Base-by-base conservation (phyloP, 2,113 vertebrate genomes). In the Urocitellus parryii region DNA sequence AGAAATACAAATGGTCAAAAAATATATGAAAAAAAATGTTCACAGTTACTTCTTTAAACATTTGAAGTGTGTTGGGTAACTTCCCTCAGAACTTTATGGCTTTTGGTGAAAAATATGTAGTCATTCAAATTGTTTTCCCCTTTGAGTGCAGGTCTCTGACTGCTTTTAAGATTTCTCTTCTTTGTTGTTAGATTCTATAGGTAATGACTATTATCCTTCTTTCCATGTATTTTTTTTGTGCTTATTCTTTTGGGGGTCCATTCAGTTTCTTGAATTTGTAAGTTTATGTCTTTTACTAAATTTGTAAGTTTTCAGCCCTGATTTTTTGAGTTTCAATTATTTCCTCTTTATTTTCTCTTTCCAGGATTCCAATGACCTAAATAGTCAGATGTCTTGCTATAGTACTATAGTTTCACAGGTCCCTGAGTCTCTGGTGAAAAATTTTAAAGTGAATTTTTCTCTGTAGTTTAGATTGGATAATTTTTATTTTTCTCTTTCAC, bases 401-500 rank as follows among this genome's bases (percentile, higher is more conserved):
- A 63, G 61, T 91, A 1, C 70, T 20, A 72, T 4, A 84, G 56
- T 88, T 63, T 78, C 56, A 83, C 3, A 39, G 18, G 8, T 67
- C 16, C 22, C 25, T 39, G 12, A 53, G 18, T 10, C 6, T 67
- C 14, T 61, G 24, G 22, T 92, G 13, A 87, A 32, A 87, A 39
- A 65, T 90, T 89, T 95, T 70, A 29, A 22, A 3, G 42, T 42
- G 48, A 18, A 80, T 68, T 89, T 80, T 11, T 85, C 29, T 70
- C 9, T 70, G 22, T 63, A 70, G 25, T 83, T 83, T 17, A 77
- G 48, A 70, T 42, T 76, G 27, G 17, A 34, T 8, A 89, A 68
- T 68, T 95, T 83, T 81, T 70, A 86, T 42, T 80, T 8, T 85
- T 77, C 45, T 80, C 10, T 95, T 93, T 68, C 29, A 93, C 39